Evolutionary conservation across 2,888 invertebrate species (phyloP), one percentile per base, ranked within the genome.

Genomic region (Actias luna): DNA sequence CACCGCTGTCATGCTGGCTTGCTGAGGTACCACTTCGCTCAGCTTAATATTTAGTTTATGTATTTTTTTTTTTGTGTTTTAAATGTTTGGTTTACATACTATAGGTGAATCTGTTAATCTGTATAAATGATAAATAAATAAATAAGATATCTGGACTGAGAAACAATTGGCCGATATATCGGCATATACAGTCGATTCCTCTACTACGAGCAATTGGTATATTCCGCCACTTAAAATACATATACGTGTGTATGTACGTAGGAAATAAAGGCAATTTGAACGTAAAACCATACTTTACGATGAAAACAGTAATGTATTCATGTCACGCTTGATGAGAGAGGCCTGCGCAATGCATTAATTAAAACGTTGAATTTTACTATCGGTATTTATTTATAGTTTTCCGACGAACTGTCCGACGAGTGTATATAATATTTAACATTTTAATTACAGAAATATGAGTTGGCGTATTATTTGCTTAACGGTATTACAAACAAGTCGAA

Each of bases 341-440:
- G 50, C 60, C 50, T 52, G 52, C 68, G 70, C 73, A 68, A 69
- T 69, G 69, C 65, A 74, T 74, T 75, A 73, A 77, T 78, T 77
- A 77, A 74, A 72, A 68, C 71, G 67, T 50, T 67, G 69, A 68
- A 64, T 63, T 63, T 60, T 50, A 35, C 35, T 31, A 31, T 60
- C 22, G 25, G 60, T 64, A 68, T 74, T 74, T 69, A 68, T 67
- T 55, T 55, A 55, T 55, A 55, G 55, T 55, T 29, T 29, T 5
- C n/a, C 55, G 55, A 7, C 55, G 55, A 29, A 55, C 29, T 29
- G 55, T n/a, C 16, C n/a, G 27, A 55, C 29, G 5, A 29, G n/a
- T 27, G 5, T 55, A 8, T 55, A 29, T 7, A n/a, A 55, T 55
- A 55, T 55, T 55, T 29, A 55, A 55, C n/a, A 16, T n/a, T 55